A percentile compares a stretch with the other conserved stretches of the same genome.
phyloP scores from a whole-genome alignment of 2,113 vertebrate genomes.

The human (Homo sapiens) region DNA sequence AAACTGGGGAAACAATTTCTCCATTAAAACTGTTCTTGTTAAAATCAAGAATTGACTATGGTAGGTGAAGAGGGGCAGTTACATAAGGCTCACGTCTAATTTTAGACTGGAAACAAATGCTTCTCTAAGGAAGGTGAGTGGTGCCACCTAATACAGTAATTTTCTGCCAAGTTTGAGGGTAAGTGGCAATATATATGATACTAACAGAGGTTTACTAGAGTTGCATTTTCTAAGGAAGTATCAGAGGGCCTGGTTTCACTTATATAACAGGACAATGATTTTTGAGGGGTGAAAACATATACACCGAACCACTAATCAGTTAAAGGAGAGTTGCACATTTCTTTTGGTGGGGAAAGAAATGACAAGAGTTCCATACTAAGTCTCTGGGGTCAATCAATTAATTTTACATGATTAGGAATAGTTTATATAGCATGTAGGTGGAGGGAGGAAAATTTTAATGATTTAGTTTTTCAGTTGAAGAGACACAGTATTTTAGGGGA shows the following conservation, averaged over 20 bases:
- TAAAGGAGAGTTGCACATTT: neutral
- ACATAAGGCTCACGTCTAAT: neutral
- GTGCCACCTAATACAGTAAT: neutral
- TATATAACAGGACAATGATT: neutral
- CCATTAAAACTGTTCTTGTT: neutral
- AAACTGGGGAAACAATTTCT: neutral
- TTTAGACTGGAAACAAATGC: neutral
- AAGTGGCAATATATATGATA: neutral
- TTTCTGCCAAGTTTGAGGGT: neutral
- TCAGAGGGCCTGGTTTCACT: neutral
- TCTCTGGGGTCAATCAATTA: neutral
- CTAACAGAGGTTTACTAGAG: neutral
- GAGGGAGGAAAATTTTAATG: neutral
- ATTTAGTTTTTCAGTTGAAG: neutral
- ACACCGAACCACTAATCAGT: neutral
- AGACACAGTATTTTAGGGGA: neutral
- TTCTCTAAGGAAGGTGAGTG: neutral
- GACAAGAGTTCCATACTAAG: neutral
- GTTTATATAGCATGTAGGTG: neutral
- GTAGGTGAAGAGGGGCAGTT: neutral
- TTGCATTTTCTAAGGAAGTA: neutral
- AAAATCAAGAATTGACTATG: neutral
- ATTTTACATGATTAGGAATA: neutral
- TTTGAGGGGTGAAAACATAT: constrained; percentile 1
- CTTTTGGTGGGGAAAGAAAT: neutral